Conservation (phyloP, 2,888 invertebrate genomes). For the Nasonovia ribisnigri region DNA sequence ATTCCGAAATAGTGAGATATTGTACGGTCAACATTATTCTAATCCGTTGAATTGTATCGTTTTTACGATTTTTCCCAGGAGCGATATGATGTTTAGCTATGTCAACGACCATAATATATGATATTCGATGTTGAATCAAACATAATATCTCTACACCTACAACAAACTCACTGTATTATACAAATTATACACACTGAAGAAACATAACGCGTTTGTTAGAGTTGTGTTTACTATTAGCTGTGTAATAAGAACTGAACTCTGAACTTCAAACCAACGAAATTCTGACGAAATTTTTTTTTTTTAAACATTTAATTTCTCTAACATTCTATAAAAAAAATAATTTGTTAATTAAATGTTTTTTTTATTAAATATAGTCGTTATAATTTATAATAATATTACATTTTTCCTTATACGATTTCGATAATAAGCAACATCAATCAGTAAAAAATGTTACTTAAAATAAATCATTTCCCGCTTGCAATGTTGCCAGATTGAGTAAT, state of each 20-base stretch:
- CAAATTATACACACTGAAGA: not conserved
- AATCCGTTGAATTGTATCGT: not conserved
- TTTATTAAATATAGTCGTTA: not conserved
- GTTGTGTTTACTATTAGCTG: not conserved
- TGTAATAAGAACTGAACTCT: not conserved
- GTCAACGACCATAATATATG: conserved; percentile 40
- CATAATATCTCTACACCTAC: not conserved
- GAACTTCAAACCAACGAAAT: not conserved
- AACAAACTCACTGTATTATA: not conserved
- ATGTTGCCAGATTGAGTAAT: not conserved
- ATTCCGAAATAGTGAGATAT: not conserved
- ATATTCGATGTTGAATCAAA: not conserved
- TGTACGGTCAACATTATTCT: not conserved
- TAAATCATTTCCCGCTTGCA: not conserved
- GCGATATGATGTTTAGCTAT: not conserved
- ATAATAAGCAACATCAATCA: not conserved
- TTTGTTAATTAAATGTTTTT: not conserved
- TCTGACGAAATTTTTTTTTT: not conserved
- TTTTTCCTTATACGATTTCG: not conserved
- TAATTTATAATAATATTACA: not conserved
- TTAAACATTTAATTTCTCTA: not conserved
- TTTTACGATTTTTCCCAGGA: not conserved
- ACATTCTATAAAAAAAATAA: not conserved
- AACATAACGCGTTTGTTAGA: not conserved
- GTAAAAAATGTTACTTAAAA: not conserved